Percentiles rank a stretch among this genome's conserved stretches.
Conservation (phyloP, 2,888 invertebrate genomes). For the Nephrocerus scutellatus region DNA sequence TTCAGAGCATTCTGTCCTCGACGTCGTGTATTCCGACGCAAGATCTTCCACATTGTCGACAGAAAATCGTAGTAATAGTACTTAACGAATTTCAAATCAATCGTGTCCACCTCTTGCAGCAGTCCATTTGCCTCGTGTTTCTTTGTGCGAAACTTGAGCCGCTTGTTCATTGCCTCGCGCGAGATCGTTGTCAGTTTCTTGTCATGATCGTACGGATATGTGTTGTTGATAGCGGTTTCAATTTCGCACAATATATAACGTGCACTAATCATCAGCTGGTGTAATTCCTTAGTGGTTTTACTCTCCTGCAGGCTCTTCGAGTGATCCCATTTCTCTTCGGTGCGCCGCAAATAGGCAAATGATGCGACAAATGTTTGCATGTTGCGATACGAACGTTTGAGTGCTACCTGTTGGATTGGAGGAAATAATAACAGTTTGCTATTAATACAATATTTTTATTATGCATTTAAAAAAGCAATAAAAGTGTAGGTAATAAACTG, state of each 20-base stretch:
- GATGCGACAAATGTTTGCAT: conserved; percentile 41
- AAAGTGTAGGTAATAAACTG: too few species aligned
- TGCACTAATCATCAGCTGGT: conserved; percentile 33
- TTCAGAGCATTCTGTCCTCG: too few species aligned
- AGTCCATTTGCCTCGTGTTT: conserved; percentile 22
- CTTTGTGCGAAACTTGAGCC: conserved; percentile 31
- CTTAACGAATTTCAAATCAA: conserved; percentile 35
- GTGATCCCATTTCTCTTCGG: conserved; percentile 32
- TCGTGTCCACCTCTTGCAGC: conserved; percentile 14
- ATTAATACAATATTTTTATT: too few species aligned
- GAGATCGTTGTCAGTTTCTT: conserved; percentile 26
- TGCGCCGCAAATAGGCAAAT: conserved; percentile 35
- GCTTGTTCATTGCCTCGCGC: conserved; percentile 21
- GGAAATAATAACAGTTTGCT: too few species aligned
- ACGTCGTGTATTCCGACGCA: too few species aligned
- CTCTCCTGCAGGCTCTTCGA: conserved; percentile 23
- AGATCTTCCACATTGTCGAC: conserved; percentile 25
- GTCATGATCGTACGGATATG: conserved; percentile 25
- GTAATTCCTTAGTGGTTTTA: conserved; percentile 30
- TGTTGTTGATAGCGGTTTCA: conserved; percentile 39
- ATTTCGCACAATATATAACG: conserved; percentile 38
- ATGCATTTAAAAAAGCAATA: too few species aligned
- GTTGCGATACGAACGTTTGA: conserved; percentile 38
- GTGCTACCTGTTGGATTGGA: conserved; percentile 38
- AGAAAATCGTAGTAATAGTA: conserved; percentile 31